Base-by-base conservation (phyloP, 1,140 invertebrate species). In the Drosophila subpulchrella region DNA sequence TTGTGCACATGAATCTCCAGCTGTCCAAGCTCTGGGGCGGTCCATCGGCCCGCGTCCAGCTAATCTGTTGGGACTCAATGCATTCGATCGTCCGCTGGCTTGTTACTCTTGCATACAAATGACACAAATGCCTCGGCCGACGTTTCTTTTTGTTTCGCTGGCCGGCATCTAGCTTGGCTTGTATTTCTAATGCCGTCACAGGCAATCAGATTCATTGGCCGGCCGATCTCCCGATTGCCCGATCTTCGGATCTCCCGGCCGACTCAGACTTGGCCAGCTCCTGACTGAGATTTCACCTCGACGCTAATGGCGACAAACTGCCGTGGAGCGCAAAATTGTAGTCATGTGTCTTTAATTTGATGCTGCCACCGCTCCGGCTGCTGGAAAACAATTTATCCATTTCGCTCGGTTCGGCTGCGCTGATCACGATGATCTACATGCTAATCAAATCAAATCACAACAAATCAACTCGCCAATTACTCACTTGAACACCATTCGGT, bases 271-370 rank as follows among this genome's bases (percentile, higher is more conserved):
- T 58, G 61, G 68, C 54, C 71, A 63, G 78, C 80, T 86, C 68
- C 68, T 71, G 68, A 32, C 68, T 71, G 68, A 58, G 86, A 86
- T 90, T 90, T 86, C 67, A 75, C 75, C 83, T 82, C 86, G 86
- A 90, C 86, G 86, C 86, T 90, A 90, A 90, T 90, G 86, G 86
- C 86, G 86, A 90, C 86, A 90, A 90, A 90, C 82, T 90, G 86
- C 86, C 86, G 86, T 90, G 68, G 71, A 90, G 78, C 86, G 81
- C 75, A 81, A 90, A 82, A 90, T 82, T 90, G 85, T 81, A 68
- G 68, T 65, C 79, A 75, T 75, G 71, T 75, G 71, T 67, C 53
- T 67, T 47, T 76, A 75, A 75, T 58, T 73, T 71, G 46, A 73
- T 59, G 70, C 77, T 72, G 66, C 67, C 53, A 42, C 39, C 38